Evolutionary conservation across 2,797 vertebrate genomes (phyloP).

Genomic region (Platalea minor): DNA sequence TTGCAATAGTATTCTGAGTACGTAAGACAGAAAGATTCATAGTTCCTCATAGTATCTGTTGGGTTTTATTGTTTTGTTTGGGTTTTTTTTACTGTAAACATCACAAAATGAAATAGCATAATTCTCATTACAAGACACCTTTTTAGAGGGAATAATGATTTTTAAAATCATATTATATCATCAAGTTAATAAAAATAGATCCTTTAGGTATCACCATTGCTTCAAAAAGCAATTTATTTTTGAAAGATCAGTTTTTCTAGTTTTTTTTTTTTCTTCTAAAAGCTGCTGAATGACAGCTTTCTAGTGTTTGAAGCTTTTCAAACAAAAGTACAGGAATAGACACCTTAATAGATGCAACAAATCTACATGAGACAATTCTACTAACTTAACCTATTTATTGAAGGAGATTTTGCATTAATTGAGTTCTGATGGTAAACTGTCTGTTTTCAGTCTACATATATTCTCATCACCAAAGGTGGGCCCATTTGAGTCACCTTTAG

Average conservation of each 20-base stretch:
- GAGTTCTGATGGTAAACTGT: not conserved
- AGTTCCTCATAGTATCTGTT: not conserved
- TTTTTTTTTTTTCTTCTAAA: not conserved
- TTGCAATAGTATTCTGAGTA: not conserved
- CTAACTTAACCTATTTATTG: not conserved
- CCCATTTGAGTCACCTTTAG: not conserved
- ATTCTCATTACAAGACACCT: not conserved
- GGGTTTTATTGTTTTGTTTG: not conserved
- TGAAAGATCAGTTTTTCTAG: not conserved
- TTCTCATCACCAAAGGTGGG: not conserved
- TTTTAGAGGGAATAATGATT: not conserved
- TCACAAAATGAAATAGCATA: not conserved
- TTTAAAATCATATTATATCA: not conserved
- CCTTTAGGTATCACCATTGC: not conserved
- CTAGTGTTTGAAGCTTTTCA: not conserved
- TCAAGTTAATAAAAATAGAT: not conserved
- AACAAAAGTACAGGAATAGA: not conserved
- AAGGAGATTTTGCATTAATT: not conserved
- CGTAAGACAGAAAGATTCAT: not conserved
- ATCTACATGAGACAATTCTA: not conserved
- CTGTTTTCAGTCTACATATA: not conserved
- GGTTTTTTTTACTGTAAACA: not conserved
- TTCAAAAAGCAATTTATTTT: not conserved
- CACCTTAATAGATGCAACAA: not conserved
- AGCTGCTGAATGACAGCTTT: not conserved